Evolutionary conservation across 2,888 invertebrate species (phyloP).

Genomic region (Athetis lepigone): DNA sequence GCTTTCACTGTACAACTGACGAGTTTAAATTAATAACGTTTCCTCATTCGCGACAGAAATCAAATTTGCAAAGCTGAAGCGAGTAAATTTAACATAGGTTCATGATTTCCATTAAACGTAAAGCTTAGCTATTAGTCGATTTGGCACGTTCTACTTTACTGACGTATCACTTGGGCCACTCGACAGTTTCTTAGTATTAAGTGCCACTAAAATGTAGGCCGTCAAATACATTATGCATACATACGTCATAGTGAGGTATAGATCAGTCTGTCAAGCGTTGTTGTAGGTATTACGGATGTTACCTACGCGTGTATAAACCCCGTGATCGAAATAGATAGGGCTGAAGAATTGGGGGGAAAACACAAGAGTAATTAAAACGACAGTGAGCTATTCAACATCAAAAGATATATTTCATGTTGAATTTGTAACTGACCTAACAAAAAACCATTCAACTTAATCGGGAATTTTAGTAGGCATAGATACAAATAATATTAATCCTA

Average conservation of each 20-base stretch:
- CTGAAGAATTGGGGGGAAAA: too few species aligned
- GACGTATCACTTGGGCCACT: slow-evolving; percentile 8
- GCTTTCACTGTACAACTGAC: neutral
- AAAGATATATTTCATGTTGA: too few species aligned
- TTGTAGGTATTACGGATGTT: too few species aligned
- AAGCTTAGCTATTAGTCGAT: slow-evolving; percentile 40
- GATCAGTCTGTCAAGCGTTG: neutral
- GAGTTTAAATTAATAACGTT: slow-evolving; percentile 8
- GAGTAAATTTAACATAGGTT: slow-evolving; percentile 35
- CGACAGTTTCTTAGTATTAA: slow-evolving; percentile 3
- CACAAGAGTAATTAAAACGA: too few species aligned
- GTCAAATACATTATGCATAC: slow-evolving; percentile 1
- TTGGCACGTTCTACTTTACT: slow-evolving; percentile 37
- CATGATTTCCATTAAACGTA: slow-evolving; percentile 42
- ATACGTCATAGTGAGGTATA: neutral
- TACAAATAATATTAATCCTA: too few species aligned
- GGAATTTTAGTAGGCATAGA: too few species aligned
- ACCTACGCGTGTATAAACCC: too few species aligned
- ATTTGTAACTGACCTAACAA: too few species aligned
- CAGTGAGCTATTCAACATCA: too few species aligned
- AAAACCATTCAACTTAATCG: too few species aligned
- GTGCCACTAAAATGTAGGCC: slow-evolving; percentile 13
- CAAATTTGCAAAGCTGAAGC: slow-evolving; percentile 30
- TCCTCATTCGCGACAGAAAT: slow-evolving; percentile 16
- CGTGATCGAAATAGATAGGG: too few species aligned